Evolutionary conservation across 2,113 vertebrate species (phyloP).

Genomic region (Lethenteron camtschaticum): DNA sequence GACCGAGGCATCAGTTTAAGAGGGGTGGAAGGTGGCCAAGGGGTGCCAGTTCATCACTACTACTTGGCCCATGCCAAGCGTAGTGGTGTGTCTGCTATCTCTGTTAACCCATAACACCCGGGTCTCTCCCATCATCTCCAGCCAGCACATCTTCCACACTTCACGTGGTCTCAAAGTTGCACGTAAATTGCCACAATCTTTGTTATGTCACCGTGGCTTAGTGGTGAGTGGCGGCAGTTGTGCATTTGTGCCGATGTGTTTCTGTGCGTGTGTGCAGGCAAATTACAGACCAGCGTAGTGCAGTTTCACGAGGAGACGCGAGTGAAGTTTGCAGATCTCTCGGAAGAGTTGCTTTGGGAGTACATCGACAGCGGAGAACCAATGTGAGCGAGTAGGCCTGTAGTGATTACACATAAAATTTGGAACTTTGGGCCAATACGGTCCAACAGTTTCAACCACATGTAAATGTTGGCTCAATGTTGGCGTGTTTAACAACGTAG

Average conservation of each 20-base stretch:
- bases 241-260: background rate
- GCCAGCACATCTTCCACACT: background rate
- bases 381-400: constrained; percentile 37
- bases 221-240: background rate
- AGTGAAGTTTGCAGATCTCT: constrained; percentile 74
- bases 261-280: constrained; percentile 15
- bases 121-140: background rate
- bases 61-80: too few relatives aligned
- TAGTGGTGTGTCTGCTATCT: too few relatives aligned
- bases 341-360: constrained; percentile 69
- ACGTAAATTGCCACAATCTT: background rate
- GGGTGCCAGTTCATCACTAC: too few relatives aligned
- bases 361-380: constrained; percentile 83
- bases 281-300: constrained; percentile 25
- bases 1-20: too few relatives aligned
- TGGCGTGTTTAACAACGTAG: background rate
- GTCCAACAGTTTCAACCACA: background rate
- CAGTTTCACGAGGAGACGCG: constrained; percentile 75
- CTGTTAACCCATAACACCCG: background rate
- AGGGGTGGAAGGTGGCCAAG: too few relatives aligned
- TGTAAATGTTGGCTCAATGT: background rate
- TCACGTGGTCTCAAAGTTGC: background rate
- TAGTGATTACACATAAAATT: background rate
- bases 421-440: background rate
- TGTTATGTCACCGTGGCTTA: background rate